A percentile compares a stretch with the other conserved stretches of the same genome.
Evolutionary conservation across 2,113 vertebrate species (phyloP).

Genomic region (Mus musculus): GRCm39 chrX:138169501-138170000

Average conservation of each 20-base stretch:
- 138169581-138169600: neutral
- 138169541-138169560: neutral
- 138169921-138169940: neutral
- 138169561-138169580: neutral
- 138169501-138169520: neutral
- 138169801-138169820: neutral
- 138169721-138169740: neutral
- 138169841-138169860: neutral
- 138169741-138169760: neutral
- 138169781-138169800: neutral
- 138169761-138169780: neutral
- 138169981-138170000: neutral
- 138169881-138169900: neutral
- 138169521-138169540: neutral
- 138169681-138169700: neutral
- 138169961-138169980: neutral
- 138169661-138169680: conserved; percentile 1
- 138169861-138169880: neutral
- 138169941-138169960: neutral
- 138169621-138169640: neutral
- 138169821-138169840: neutral
- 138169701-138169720: neutral
- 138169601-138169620: neutral
- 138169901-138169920: neutral
- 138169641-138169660: neutral